phyloP scores from a whole-genome alignment of 1,140 invertebrate species.

The Plutomurus gul region DNA sequence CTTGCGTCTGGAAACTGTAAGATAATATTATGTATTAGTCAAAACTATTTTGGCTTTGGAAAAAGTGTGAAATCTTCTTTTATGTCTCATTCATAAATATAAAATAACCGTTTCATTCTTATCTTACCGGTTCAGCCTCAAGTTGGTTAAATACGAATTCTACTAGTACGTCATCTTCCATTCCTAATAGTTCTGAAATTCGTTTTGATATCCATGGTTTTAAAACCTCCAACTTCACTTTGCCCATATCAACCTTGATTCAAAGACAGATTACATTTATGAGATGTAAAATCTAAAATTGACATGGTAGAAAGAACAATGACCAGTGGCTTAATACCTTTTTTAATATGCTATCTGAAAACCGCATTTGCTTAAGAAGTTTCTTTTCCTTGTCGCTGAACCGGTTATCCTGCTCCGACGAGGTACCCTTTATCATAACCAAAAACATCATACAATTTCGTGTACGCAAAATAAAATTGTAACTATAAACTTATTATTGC shows the following conservation, averaged over 20 bases:
- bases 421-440: no score
- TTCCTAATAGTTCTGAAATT: constrained; percentile 90
- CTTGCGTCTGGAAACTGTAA: constrained; percentile 84
- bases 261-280: neutral
- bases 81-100: neutral
- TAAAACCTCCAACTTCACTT: constrained; percentile 95
- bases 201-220: constrained; percentile 99
- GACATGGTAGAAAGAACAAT: neutral
- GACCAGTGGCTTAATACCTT: constrained; percentile 67
- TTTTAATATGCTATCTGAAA: constrained; percentile 86
- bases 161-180: constrained; percentile 97
- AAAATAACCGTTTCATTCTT: neutral
- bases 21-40: neutral
- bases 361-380: constrained; percentile 97
- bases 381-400: constrained; percentile 99
- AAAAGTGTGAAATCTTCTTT: neutral
- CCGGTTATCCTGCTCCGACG: constrained; percentile 95
- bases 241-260: constrained; percentile 93
- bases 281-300: neutral
- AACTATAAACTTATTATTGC: no score
- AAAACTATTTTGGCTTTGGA: neutral
- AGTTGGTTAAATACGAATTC: constrained; percentile 99
- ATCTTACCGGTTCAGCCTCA: constrained; percentile 79
- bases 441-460: constrained; percentile 55
- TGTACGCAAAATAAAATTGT: neutral